Evolutionary conservation across 2,888 invertebrate genomes (phyloP), one percentile per base, ranked within the genome.

Genomic region (Synergus umbraculus): DNA sequence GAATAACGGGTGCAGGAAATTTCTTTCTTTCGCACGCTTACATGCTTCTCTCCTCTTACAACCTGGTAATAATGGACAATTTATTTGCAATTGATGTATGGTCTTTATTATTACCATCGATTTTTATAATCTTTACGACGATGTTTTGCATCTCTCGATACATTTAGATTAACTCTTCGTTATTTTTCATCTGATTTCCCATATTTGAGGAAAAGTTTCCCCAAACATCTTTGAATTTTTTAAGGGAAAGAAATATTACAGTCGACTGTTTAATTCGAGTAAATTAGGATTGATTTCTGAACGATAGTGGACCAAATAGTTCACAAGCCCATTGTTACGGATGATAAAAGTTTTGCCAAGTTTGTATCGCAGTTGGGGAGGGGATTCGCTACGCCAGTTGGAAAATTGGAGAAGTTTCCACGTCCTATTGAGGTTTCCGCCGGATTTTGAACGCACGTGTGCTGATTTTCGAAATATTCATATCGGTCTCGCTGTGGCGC

Each of bases 391-490:
- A 82, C 67, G 78, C 82, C 83, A 85, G 83, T 73, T 81, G 84
- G 87, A 87, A 87, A 87, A 87, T 87, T 87, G 87, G 85, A 86
- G 86, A 86, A 87, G 82, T 87, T 87, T 79, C 81, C 76, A 79
- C 79, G 76, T 81, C 80, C 79, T 83, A 66, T 15, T 49, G 84
- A 82, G 83, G 76, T 83, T 86, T 83, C 80, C 83, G 77, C 58
- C 15, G 81, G 81, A 83, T 86, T 82, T 80, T 78, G 78, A 78
- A 77, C 80, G 85, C 84, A 83, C 83, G 85, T 85, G 86, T 84
- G 78, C 82, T 83, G 84, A 85, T 87, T 87, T 84, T 82, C 84
- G 84, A 87, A 88, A 88, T 88, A 86, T 88, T 87, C 87, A 87
- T 87, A 85, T 82, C 79, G 82, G 78, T 66, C 54, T 69, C 78